A percentile compares a stretch with the other conserved stretches of the same genome.
Conservation (phyloP, 2,113 vertebrate species). For the Cyphomyrus plagiostoma region DNA sequence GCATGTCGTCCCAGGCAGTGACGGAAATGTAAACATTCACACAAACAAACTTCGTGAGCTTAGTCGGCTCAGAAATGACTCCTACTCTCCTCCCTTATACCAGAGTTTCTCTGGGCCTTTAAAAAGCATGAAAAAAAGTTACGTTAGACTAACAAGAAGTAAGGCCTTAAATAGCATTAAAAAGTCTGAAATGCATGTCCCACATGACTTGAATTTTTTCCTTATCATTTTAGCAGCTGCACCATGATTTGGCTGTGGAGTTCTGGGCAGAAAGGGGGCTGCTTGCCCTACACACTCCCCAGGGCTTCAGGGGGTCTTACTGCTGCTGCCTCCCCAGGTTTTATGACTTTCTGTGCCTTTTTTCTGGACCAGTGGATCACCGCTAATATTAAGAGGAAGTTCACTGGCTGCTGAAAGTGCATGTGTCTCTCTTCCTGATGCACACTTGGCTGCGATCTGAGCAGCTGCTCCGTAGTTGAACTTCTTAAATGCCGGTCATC, state of each 20-base stretch:
- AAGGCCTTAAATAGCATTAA: background rate
- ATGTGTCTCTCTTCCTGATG: background rate
- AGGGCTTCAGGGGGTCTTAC: background rate
- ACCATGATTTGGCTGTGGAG: background rate
- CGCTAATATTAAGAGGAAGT: background rate
- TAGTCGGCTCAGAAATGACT: background rate
- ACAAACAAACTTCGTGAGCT: background rate
- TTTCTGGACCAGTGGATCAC: background rate
- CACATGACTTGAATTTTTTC: background rate
- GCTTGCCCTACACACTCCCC: background rate
- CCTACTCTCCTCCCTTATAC: background rate
- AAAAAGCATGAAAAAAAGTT: background rate
- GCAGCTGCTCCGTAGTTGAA: background rate
- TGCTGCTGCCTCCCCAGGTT: background rate
- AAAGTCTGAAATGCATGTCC: background rate
- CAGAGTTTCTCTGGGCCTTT: background rate
- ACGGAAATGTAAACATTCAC: background rate
- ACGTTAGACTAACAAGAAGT: background rate
- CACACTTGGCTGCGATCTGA: background rate
- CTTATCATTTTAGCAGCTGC: background rate
- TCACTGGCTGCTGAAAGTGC: background rate
- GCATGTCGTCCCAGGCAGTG: background rate
- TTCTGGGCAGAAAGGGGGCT: background rate
- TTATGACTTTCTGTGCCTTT: background rate
- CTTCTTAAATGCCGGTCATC: background rate